Conservation (phyloP, 2,113 vertebrate species). For the Pongo abelii region DNA sequence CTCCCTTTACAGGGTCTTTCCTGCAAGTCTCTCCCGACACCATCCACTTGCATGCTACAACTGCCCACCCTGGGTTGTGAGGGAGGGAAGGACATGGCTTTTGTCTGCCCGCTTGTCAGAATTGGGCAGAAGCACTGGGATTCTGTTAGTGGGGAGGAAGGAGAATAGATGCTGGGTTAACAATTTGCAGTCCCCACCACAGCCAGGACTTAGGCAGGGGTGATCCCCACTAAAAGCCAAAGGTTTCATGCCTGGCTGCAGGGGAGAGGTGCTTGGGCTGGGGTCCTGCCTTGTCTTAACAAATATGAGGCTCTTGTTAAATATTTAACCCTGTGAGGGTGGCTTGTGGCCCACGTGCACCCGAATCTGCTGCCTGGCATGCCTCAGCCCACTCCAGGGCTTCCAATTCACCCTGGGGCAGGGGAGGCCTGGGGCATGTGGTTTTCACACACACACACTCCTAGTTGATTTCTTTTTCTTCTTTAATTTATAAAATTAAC, state of each 20-base stretch:
- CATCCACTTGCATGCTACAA: neutral
- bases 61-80: neutral
- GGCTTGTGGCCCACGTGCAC: neutral
- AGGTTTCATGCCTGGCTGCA: too few relatives aligned
- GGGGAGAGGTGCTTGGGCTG: neutral
- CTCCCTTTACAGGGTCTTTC: neutral
- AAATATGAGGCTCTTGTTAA: neutral
- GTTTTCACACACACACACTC: neutral
- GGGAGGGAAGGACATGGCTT: fast-evolving
- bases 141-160: neutral
- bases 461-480: neutral
- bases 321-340: neutral
- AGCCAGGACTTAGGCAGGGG: neutral
- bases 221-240: neutral
- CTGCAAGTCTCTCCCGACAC: neutral
- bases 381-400: neutral
- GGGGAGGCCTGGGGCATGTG: too few relatives aligned
- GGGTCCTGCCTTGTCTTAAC: neutral
- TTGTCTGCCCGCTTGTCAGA: neutral
- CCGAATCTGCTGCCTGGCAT: neutral
- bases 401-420: neutral
- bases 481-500: neutral
- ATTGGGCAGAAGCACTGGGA: too few relatives aligned
- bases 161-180: too few relatives aligned
- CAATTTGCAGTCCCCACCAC: neutral